phyloP scores from a whole-genome alignment of 2,888 invertebrate species.

The Neoitamus cyanurus region DNA sequence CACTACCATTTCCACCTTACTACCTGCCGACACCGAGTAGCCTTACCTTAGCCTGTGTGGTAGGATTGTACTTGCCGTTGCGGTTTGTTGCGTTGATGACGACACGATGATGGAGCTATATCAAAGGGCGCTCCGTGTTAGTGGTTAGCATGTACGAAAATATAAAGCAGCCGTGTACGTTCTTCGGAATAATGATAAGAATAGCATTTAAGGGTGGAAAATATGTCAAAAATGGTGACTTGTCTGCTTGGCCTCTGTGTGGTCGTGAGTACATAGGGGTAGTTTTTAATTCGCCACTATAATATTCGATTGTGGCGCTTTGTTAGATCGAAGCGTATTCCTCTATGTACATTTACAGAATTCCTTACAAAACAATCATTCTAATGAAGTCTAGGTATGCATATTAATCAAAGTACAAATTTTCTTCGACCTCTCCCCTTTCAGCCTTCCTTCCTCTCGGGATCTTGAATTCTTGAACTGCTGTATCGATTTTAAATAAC shows the following conservation, averaged over 20 bases:
- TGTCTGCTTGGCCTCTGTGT: neutral
- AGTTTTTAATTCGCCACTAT: slow-evolving; percentile 8
- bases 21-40: neutral
- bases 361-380: neutral
- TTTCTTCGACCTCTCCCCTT: neutral
- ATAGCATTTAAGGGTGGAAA: slow-evolving; percentile 34
- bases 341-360: neutral
- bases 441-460: neutral
- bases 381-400: neutral
- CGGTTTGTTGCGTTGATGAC: slow-evolving; percentile 26
- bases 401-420: neutral
- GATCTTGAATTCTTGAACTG: neutral
- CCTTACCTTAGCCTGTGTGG: neutral
- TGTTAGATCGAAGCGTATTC: slow-evolving; percentile 20
- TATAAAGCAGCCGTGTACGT: neutral
- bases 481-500: neutral
- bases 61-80: neutral
- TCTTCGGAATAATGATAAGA: slow-evolving; percentile 30
- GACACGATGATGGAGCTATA: slow-evolving; percentile 22
- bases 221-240: slow-evolving; percentile 31
- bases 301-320: slow-evolving; percentile 11
- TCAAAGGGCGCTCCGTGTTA: neutral
- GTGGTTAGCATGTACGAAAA: slow-evolving; percentile 10
- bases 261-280: slow-evolving; percentile 10
- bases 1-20: slow-evolving; percentile 10